Conservation (phyloP, 2,113 vertebrate genomes). For the Lepisosteus oculatus region DNA sequence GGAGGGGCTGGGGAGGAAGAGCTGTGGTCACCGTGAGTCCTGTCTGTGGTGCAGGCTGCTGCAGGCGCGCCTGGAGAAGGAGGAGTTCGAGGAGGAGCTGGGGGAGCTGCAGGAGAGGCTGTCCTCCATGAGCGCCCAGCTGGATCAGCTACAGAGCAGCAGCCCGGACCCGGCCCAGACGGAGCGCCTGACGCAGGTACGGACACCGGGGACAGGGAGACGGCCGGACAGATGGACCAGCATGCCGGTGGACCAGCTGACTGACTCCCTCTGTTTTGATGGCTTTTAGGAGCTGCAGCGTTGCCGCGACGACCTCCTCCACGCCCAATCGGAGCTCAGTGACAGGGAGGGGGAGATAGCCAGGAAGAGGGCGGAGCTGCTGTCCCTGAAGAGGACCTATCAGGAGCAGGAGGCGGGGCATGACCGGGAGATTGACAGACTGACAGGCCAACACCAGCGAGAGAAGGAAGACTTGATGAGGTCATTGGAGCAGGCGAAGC, state of each 20-base stretch:
- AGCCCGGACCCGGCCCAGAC: slow-evolving; percentile 52
- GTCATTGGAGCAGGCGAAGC: slow-evolving; percentile 62
- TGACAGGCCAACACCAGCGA: slow-evolving; percentile 66
- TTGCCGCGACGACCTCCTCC: slow-evolving; percentile 56
- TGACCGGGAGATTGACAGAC: slow-evolving; percentile 61
- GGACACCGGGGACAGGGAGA: slow-evolving; percentile 6
- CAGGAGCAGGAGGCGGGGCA: slow-evolving; percentile 72
- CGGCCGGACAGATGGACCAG: background rate
- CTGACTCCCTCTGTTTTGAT: background rate
- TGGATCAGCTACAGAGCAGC: slow-evolving; percentile 42
- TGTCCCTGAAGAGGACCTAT: slow-evolving; percentile 65
- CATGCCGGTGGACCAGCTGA: background rate
- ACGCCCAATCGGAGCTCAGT: slow-evolving; percentile 57
- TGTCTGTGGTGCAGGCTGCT: slow-evolving; percentile 66
- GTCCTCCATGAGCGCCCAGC: slow-evolving; percentile 64
- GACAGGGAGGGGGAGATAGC: slow-evolving; percentile 56
- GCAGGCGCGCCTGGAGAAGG: slow-evolving; percentile 84
- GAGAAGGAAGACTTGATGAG: slow-evolving; percentile 65
- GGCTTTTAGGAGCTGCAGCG: slow-evolving; percentile 68
- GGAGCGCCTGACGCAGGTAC: slow-evolving; percentile 56
- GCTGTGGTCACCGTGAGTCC: background rate
- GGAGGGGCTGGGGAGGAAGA: background rate
- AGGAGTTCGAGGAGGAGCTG: slow-evolving; percentile 88
- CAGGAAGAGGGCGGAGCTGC: slow-evolving; percentile 77
- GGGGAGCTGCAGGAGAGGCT: slow-evolving; percentile 73